Conservation (phyloP, 2,113 vertebrate genomes). For the Anoura caudifer region DNA sequence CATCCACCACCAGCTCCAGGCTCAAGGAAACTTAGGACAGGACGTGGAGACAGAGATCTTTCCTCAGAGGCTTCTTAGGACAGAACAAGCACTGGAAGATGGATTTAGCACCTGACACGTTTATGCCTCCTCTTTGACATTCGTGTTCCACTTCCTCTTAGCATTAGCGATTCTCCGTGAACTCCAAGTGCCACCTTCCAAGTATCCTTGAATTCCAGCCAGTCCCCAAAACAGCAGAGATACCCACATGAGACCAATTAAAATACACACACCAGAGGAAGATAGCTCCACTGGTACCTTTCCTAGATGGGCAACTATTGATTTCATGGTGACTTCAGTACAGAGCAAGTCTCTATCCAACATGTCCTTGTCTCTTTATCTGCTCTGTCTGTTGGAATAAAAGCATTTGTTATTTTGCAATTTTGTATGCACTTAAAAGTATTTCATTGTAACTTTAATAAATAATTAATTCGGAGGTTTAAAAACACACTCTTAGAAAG, state of each 20-base stretch:
- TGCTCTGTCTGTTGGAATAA: not conserved
- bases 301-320: conserved; percentile 89
- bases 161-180: not conserved
- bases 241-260: conserved; percentile 92
- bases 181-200: not conserved
- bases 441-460: conserved; percentile 64
- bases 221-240: conserved; percentile 92
- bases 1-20: not conserved
- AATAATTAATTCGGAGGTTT: conserved; percentile 43
- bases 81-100: not conserved
- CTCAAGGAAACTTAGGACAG: not conserved
- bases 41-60: not conserved
- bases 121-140: not conserved
- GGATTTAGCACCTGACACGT: not conserved
- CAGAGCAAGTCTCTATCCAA: conserved; percentile 46
- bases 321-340: conserved; percentile 88
- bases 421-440: conserved; percentile 56
- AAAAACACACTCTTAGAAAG: not conserved
- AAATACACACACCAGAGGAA: conserved; percentile 90
- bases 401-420: conserved; percentile 38
- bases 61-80: not conserved
- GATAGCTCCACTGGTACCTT: conserved; percentile 90
- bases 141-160: not conserved
- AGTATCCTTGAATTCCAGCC: conserved; percentile 77
- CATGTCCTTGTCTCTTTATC: conserved; percentile 19